A percentile compares a stretch with the other conserved stretches of the same genome.
Evolutionary conservation across 1,140 invertebrate species (phyloP).

Genomic region (Eupeodes corollae): DNA sequence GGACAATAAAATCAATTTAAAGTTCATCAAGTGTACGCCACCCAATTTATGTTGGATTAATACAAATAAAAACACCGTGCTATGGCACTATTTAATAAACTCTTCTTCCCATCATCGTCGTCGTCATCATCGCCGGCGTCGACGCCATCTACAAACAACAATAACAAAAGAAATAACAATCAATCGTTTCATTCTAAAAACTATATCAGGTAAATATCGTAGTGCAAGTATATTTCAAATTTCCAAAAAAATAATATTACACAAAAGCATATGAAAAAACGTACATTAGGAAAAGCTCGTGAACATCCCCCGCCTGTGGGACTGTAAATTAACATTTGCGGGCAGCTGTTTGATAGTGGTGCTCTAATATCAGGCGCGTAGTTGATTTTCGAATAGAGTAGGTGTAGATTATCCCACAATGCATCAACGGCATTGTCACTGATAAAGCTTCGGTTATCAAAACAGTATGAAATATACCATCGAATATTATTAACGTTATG

Average conservation of each 20-base stretch:
- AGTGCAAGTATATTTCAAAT: too few relatives aligned
- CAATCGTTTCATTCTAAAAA: slow-evolving; percentile 27
- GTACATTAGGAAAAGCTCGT: neutral
- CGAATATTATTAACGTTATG: too few relatives aligned
- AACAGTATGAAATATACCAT: too few relatives aligned
- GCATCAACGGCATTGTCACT: too few relatives aligned
- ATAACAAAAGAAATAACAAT: slow-evolving; percentile 18
- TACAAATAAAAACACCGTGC: neutral
- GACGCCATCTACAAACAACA: slow-evolving; percentile 2
- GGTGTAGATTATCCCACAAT: too few relatives aligned
- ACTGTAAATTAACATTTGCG: neutral
- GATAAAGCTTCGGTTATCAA: too few relatives aligned
- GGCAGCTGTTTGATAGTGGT: too few relatives aligned
- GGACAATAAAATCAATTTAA: too few relatives aligned
- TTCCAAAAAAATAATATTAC: neutral
- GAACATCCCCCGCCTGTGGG: neutral
- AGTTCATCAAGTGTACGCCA: too few relatives aligned
- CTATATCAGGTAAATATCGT: slow-evolving; percentile 35
- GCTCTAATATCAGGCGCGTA: too few relatives aligned
- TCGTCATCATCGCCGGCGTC: slow-evolving; percentile 8
- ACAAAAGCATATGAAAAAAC: neutral
- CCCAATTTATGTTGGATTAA: too few relatives aligned
- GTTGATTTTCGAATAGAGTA: too few relatives aligned
- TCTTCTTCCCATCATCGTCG: slow-evolving; percentile 33
- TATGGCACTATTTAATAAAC: slow-evolving; percentile 37